Conservation (phyloP, 2,888 invertebrate genomes). For the Hypomecis punctinalis region DNA sequence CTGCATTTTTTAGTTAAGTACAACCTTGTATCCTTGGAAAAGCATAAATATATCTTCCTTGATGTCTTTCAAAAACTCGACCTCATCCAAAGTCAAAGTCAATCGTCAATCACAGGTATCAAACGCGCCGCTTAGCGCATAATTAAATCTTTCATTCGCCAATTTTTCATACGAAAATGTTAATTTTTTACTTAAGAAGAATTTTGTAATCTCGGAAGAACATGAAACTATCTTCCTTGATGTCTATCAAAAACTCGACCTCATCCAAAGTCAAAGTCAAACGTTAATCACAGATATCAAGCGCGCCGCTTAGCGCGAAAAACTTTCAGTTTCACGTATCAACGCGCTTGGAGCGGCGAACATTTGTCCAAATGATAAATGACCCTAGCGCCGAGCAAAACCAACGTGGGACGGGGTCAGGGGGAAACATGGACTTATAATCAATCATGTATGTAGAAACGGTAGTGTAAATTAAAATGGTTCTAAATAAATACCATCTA, state of each 20-base stretch:
- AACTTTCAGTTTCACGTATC: constrained; percentile 34
- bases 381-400: constrained; percentile 7
- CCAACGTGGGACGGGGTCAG: constrained; percentile 12
- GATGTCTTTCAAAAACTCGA: neutral
- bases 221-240: too few species aligned
- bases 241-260: neutral
- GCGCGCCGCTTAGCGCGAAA: constrained; percentile 16
- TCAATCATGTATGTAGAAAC: too few species aligned
- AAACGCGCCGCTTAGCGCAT: constrained; percentile 13
- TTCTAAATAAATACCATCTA: too few species aligned
- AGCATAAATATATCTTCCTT: too few species aligned
- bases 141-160: too few species aligned
- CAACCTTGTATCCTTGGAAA: too few species aligned
- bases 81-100: constrained; percentile 7
- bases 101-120: constrained; percentile 25
- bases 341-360: constrained; percentile 23
- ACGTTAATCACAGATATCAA: constrained; percentile 26
- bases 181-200: too few species aligned
- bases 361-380: constrained; percentile 34
- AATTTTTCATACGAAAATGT: too few species aligned
- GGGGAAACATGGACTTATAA: neutral
- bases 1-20: too few species aligned
- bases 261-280: constrained; percentile 8
- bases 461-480: too few species aligned
- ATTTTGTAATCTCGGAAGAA: too few species aligned